phyloP scores from a whole-genome alignment of 2,797 vertebrate species.

The Amazona finschi region DNA sequence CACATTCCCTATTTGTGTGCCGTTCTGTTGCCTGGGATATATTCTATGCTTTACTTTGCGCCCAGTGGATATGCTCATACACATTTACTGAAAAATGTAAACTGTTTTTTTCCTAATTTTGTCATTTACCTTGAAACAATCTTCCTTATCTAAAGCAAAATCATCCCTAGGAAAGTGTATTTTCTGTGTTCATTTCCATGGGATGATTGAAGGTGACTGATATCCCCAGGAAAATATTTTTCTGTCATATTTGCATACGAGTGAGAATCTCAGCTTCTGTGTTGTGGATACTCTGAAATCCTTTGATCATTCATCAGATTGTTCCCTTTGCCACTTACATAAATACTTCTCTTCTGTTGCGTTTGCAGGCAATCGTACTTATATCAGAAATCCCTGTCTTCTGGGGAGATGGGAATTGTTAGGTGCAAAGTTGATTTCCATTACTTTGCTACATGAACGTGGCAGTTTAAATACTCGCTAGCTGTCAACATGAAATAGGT shows the following conservation, averaged over 20 bases:
- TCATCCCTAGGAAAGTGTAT: not conserved
- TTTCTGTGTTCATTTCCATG: not conserved
- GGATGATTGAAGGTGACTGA: not conserved
- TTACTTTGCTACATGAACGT: not conserved
- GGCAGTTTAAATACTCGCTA: not conserved
- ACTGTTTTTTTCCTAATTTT: not conserved
- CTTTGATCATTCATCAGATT: not conserved
- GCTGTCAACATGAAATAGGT: not conserved
- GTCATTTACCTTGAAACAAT: not conserved
- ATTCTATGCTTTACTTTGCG: not conserved
- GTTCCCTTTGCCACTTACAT: not conserved
- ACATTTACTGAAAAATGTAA: not conserved
- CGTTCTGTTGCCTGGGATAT: not conserved
- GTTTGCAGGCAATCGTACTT: not conserved
- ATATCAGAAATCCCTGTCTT: not conserved
- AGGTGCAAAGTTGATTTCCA: not conserved
- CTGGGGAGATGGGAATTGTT: not conserved
- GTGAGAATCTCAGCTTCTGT: not conserved
- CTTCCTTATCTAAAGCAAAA: not conserved
- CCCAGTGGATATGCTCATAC: not conserved
- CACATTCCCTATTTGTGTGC: not conserved
- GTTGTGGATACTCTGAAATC: not conserved
- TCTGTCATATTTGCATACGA: not conserved
- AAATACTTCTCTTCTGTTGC: not conserved
- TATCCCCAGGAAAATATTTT: not conserved